Evolutionary conservation across 2,888 invertebrate genomes (phyloP).

Genomic region (Vesta saturnalis): DNA sequence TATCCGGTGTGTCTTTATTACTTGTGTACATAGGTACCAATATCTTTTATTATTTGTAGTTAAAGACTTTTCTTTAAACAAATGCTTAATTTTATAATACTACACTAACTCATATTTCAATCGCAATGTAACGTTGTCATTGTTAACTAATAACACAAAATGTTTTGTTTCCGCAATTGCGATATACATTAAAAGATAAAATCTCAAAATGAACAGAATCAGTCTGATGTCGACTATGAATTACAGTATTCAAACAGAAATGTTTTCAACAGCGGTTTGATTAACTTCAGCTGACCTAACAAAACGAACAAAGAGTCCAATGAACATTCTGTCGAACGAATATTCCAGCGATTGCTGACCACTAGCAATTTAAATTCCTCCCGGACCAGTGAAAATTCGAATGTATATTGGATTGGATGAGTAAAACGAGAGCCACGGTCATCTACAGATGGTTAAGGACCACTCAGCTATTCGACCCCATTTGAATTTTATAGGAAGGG

Average conservation of each 20-base stretch:
- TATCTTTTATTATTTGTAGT: no score
- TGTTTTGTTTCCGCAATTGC: background rate
- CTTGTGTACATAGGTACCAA: no score
- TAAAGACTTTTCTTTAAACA: no score
- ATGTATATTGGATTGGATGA: slow-evolving; percentile 55
- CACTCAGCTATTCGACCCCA: slow-evolving; percentile 48
- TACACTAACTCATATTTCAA: no score
- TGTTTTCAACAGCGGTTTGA: slow-evolving; percentile 52
- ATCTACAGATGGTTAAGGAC: slow-evolving; percentile 49
- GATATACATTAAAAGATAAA: slow-evolving; percentile 27
- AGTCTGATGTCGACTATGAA: slow-evolving; percentile 40
- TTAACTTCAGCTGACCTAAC: slow-evolving; percentile 56
- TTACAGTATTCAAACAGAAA: slow-evolving; percentile 49
- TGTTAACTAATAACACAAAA: no score
- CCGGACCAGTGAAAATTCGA: slow-evolving; percentile 51
- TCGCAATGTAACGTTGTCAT: no score
- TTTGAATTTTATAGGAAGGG: slow-evolving; percentile 43
- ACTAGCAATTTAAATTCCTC: slow-evolving; percentile 57
- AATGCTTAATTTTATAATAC: no score
- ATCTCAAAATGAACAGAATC: slow-evolving; percentile 27
- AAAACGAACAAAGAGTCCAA: slow-evolving; percentile 53
- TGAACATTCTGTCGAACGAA: slow-evolving; percentile 49
- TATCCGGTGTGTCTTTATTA: no score
- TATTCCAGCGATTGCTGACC: slow-evolving; percentile 54
- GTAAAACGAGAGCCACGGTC: slow-evolving; percentile 48